A percentile compares a stretch with the other conserved stretches of the same genome.
Evolutionary conservation across 2,797 vertebrate genomes (phyloP).

Genomic region (Myripristis jacobus): DNA sequence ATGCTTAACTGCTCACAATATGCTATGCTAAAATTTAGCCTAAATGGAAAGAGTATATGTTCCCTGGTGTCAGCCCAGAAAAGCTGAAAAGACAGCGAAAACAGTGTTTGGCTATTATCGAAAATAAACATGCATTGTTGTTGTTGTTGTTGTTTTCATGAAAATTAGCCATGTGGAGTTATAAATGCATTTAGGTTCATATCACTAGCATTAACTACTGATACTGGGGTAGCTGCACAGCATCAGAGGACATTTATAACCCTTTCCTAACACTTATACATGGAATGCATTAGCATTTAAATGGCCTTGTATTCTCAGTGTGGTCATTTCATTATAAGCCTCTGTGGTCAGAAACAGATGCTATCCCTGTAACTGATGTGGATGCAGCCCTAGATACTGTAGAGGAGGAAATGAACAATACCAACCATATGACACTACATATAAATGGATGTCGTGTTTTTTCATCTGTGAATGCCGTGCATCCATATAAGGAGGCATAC

Average conservation of each 20-base stretch:
- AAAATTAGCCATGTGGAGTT: constrained; percentile 33
- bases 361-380: constrained; percentile 61
- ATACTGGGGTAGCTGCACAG: constrained; percentile 38
- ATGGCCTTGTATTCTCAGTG: constrained; percentile 67
- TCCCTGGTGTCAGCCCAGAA: constrained; percentile 25
- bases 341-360: constrained; percentile 76
- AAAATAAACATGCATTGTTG: constrained; percentile 42
- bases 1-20: constrained; percentile 66
- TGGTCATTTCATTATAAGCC: constrained; percentile 72
- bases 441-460: too few species aligned
- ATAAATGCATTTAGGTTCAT: constrained; percentile 16
- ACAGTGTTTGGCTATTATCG: constrained; percentile 34
- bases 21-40: constrained; percentile 63
- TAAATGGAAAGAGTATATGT: constrained; percentile 61
- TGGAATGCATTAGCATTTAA: constrained; percentile 76
- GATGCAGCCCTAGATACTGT: constrained; percentile 42
- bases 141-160: constrained; percentile 25
- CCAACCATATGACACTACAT: too few species aligned
- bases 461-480: too few species aligned
- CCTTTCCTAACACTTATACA: constrained; percentile 57
- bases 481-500: too few species aligned
- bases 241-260: constrained; percentile 45
- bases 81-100: constrained; percentile 41
- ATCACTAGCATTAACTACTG: constrained; percentile 47
- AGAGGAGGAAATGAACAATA: neutral